phyloP scores from a whole-genome alignment of 2,888 invertebrate species.

The Sinotaia quadrata region DNA sequence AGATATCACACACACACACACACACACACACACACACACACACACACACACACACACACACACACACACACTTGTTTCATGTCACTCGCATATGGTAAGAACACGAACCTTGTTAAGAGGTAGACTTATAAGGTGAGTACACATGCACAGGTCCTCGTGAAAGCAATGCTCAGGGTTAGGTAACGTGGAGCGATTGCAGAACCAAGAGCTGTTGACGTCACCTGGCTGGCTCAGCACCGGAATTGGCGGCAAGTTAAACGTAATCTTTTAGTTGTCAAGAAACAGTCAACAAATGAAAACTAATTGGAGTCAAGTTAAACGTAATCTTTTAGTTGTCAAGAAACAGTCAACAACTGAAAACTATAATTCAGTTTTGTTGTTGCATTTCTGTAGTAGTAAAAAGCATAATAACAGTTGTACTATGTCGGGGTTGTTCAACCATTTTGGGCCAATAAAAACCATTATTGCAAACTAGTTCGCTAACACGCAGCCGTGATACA shows the following conservation, averaged over 20 bases:
- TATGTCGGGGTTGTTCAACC: no score
- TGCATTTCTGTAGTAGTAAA: no score
- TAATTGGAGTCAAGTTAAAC: no score
- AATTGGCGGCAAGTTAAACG: constrained; percentile 38
- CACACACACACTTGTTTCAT: constrained; percentile 3
- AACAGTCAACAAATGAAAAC: no score
- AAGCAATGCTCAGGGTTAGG: constrained; percentile 34
- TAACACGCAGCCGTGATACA: no score
- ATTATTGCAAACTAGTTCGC: no score
- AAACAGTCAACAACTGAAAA: no score
- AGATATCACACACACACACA: background rate
- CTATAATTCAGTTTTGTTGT: no score
- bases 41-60: constrained; percentile 6
- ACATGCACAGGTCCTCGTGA: constrained; percentile 42
- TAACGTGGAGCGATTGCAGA: constrained; percentile 44
- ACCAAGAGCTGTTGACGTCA: constrained; percentile 36
- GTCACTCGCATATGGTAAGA: background rate
- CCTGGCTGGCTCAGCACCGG: constrained; percentile 46
- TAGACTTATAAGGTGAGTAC: constrained; percentile 41
- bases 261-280: constrained; percentile 39
- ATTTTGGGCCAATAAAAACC: no score
- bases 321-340: no score
- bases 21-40: background rate
- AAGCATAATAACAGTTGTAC: no score
- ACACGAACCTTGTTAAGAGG: constrained; percentile 41